phyloP scores from a whole-genome alignment of 2,888 invertebrate species.

The Cerceris rybyensis region DNA sequence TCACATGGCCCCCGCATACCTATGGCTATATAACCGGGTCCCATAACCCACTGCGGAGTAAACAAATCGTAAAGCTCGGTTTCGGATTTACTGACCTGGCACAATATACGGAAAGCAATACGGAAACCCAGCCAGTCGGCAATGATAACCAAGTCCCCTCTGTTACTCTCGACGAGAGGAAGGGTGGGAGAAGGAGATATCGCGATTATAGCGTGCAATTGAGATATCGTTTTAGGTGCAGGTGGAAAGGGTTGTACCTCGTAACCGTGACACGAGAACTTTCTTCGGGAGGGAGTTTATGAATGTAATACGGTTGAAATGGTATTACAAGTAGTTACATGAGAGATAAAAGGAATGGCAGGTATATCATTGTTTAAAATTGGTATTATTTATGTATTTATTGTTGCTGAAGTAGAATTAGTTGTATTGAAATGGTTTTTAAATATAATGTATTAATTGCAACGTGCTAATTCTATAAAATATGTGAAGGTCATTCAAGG shows the following conservation, averaged over 20 bases:
- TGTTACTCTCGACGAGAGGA: slow-evolving; percentile 8
- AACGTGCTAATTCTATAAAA: no score
- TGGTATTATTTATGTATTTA: no score
- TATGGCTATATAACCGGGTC: slow-evolving; percentile 78
- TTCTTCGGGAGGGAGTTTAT: not conserved
- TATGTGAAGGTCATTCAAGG: no score
- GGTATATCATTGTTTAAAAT: no score
- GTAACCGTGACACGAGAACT: slow-evolving; percentile 31
- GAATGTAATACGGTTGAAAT: no score
- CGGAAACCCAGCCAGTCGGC: slow-evolving; percentile 63
- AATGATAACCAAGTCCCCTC: slow-evolving; percentile 60
- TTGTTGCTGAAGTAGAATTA: no score
- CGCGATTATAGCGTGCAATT: slow-evolving; percentile 48
- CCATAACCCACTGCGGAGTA: slow-evolving; percentile 80
- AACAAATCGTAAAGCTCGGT: slow-evolving; percentile 82
- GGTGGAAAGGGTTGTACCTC: slow-evolving; percentile 40
- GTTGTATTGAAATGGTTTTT: no score
- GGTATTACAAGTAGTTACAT: no score
- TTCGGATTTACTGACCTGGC: slow-evolving; percentile 81
- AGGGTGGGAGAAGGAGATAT: slow-evolving; percentile 17
- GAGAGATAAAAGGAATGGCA: no score
- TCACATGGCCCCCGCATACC: slow-evolving; percentile 80
- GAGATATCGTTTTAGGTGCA: slow-evolving; percentile 55
- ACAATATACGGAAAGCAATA: slow-evolving; percentile 73
- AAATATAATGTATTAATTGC: no score